A percentile compares a stretch with the other conserved stretches of the same genome.
Conservation (phyloP, 2,888 invertebrate genomes). For the Hymenopus coronatus region DNA sequence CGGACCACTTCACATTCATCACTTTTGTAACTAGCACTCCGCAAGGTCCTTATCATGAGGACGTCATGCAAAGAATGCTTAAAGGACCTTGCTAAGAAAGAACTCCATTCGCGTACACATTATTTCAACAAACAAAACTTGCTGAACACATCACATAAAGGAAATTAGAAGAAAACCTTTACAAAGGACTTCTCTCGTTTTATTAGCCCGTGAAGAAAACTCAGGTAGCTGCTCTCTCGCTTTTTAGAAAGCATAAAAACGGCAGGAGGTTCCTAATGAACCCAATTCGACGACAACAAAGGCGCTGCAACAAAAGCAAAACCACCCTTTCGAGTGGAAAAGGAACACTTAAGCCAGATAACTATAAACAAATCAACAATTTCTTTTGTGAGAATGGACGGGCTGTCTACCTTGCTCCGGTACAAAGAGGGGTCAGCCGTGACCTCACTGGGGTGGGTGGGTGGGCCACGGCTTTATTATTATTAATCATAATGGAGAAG, state of each 20-base stretch:
- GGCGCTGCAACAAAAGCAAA: background rate
- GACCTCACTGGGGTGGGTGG: background rate
- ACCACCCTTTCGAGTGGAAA: background rate
- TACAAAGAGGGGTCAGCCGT: background rate
- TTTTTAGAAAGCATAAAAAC: background rate
- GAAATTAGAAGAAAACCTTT: background rate
- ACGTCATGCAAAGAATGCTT: background rate
- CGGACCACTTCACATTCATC: no score
- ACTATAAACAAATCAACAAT: constrained; percentile 10
- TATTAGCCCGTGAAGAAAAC: background rate
- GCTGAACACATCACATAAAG: background rate
- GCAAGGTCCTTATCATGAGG: no score
- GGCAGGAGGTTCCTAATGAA: background rate
- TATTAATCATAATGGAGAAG: constrained; percentile 19
- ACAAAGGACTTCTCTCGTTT: background rate
- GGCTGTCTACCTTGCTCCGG: background rate
- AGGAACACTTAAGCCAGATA: constrained; percentile 1
- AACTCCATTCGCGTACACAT: background rate
- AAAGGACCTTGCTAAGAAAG: background rate
- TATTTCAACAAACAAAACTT: background rate
- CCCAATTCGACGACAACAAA: background rate
- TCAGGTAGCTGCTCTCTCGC: background rate
- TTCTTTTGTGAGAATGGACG: background rate
- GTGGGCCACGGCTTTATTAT: background rate
- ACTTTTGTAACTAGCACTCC: no score